Evolutionary conservation across 2,888 invertebrate genomes (phyloP).

Genomic region (Tetragonula carbonaria): DNA sequence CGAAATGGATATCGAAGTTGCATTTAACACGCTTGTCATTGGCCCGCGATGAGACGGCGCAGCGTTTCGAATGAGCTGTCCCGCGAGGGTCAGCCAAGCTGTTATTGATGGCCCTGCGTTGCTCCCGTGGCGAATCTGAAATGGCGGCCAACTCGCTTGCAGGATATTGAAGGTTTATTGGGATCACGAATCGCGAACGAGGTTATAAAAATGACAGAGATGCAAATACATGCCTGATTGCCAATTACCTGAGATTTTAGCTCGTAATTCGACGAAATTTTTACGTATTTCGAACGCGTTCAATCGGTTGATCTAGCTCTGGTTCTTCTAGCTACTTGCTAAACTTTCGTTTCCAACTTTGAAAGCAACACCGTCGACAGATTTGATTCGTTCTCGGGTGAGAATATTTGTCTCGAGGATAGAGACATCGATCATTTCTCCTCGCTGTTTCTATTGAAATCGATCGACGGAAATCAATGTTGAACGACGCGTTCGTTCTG

Average conservation of each 20-base stretch:
- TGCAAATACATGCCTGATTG: too few relatives aligned
- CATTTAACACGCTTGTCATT: conserved; percentile 55
- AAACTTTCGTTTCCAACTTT: background rate
- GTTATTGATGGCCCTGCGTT: conserved; percentile 48
- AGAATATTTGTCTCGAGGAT: background rate
- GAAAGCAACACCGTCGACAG: background rate
- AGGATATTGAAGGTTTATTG: conserved; percentile 48
- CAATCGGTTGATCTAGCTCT: too few relatives aligned
- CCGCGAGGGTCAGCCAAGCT: conserved; percentile 45
- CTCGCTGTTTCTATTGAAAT: background rate
- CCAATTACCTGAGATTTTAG: too few relatives aligned
- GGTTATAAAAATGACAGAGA: conserved; percentile 4
- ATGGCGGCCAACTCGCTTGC: conserved; percentile 25
- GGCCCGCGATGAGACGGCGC: conserved; percentile 22
- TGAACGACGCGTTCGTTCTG: background rate
- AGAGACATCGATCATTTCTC: background rate
- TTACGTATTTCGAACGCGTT: too few relatives aligned
- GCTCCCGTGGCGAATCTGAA: conserved; percentile 57
- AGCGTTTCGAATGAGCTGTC: conserved; percentile 49
- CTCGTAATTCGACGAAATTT: too few relatives aligned
- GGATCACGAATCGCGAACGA: conserved; percentile 23
- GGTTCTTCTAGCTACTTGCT: too few relatives aligned
- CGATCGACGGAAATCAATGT: background rate
- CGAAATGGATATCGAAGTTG: conserved; percentile 57
- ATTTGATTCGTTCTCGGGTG: too few relatives aligned